These are phyloP conservation scores for Orussus abietinus DNA, from an alignment of 1,140 invertebrate species.

Conservation along the genomic window DNA sequence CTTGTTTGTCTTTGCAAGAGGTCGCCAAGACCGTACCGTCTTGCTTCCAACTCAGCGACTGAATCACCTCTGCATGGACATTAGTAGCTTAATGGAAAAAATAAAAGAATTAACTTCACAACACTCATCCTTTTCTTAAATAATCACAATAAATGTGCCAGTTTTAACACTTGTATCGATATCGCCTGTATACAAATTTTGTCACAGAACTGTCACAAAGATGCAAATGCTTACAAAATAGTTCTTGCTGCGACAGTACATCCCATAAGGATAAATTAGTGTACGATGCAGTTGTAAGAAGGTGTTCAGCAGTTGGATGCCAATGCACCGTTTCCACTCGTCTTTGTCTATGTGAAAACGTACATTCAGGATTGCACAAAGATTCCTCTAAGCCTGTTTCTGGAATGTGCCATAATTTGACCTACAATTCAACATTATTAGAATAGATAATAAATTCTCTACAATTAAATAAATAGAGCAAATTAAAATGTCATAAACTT, in stretches of 20 bases:
- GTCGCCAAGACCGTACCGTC: constrained; percentile 72
- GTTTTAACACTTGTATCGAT: too few relatives aligned
- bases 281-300: constrained; percentile 77
- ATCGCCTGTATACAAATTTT: too few relatives aligned
- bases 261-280: constrained; percentile 85
- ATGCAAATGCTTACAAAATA: constrained; percentile 65
- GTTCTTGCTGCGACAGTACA: constrained; percentile 74
- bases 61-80: constrained; percentile 79
- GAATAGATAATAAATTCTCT: constrained; percentile 10
- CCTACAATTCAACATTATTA: constrained; percentile 48
- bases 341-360: constrained; percentile 74
- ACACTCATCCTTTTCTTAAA: too few relatives aligned
- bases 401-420: constrained; percentile 85
- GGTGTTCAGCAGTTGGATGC: constrained; percentile 80
- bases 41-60: constrained; percentile 78
- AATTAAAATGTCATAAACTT: constrained; percentile 32
- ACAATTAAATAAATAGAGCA: not conserved
- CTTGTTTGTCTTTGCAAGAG: constrained; percentile 78
- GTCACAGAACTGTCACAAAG: too few relatives aligned
- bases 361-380: constrained; percentile 74
- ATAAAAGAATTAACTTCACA: constrained; percentile 16
- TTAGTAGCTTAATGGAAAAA: constrained; percentile 59
- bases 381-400: constrained; percentile 73
- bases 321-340: constrained; percentile 82
- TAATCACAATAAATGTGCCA: too few relatives aligned